A percentile compares a stretch with the other conserved stretches of the same genome.
Evolutionary conservation across 2,888 invertebrate species (phyloP).

Genomic region (Druceiella hillmani): DNA sequence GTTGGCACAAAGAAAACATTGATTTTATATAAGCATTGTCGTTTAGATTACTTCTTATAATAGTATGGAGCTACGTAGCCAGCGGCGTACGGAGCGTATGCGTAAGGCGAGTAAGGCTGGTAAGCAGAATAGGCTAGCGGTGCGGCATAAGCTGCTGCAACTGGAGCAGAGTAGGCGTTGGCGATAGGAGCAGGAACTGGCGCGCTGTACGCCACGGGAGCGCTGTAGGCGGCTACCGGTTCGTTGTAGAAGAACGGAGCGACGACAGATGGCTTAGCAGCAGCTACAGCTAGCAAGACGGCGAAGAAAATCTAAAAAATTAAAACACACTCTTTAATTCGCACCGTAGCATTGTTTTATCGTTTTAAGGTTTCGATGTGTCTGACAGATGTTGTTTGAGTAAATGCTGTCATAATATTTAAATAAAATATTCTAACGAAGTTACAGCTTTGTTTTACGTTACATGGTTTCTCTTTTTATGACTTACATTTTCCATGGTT

Average conservation of each 20-base stretch:
- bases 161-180: slow-evolving; percentile 10
- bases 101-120: slow-evolving; percentile 29
- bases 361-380: too few species aligned
- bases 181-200: slow-evolving; percentile 16
- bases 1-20: too few species aligned
- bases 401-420: too few species aligned
- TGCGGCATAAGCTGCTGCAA: slow-evolving; percentile 26
- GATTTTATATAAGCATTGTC: too few species aligned
- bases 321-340: slow-evolving; percentile 4
- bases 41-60: too few species aligned
- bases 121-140: slow-evolving; percentile 33
- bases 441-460: too few species aligned
- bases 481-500: too few species aligned
- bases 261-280: slow-evolving; percentile 31
- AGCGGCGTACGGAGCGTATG: slow-evolving; percentile 7
- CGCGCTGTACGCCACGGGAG: slow-evolving; percentile 12
- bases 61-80: slow-evolving; percentile 2
- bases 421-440: too few species aligned
- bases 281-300: slow-evolving; percentile 32
- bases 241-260: slow-evolving; percentile 25
- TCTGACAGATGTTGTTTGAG: too few species aligned
- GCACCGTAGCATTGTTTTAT: too few species aligned
- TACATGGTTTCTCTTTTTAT: too few species aligned
- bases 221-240: slow-evolving; percentile 23
- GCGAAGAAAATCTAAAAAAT: slow-evolving; percentile 30